These are phyloP conservation scores for Dromius quadrimaculatus DNA, from an alignment of 2,888 invertebrate genomes.

Conservation along the genomic window DNA sequence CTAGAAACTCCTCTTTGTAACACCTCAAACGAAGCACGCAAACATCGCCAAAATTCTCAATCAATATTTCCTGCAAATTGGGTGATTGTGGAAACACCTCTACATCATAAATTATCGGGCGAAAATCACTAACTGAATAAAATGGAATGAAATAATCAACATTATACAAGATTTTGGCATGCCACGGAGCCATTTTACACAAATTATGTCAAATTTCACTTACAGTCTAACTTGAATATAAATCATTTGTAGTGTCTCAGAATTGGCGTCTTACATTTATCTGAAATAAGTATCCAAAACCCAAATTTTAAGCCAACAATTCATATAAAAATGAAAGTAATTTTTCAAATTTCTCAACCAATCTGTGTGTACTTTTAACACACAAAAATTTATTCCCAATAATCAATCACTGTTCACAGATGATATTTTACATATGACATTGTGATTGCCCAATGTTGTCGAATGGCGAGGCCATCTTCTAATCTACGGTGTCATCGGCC, in stretches of 20 bases:
- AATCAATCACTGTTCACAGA: slow-evolving; percentile 29
- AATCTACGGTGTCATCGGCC: slow-evolving; percentile 38
- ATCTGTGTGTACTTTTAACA: no score
- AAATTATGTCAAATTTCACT: no score
- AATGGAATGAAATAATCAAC: not conserved
- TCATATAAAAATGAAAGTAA: no score
- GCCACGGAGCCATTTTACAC: no score
- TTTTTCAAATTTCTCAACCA: no score
- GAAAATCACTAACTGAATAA: not conserved
- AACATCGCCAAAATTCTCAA: slow-evolving; percentile 33
- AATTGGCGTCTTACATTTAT: no score
- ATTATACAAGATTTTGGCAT: not conserved
- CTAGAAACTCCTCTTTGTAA: slow-evolving; percentile 47
- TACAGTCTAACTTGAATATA: no score
- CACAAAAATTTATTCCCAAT: not conserved
- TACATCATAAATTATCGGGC: not conserved
- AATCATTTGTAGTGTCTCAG: no score
- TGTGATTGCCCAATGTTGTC: slow-evolving; percentile 22
- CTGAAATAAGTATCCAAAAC: no score
- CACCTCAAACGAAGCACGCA: slow-evolving; percentile 33
- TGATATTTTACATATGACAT: slow-evolving; percentile 41
- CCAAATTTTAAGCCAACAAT: no score
- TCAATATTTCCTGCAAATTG: slow-evolving; percentile 41
- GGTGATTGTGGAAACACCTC: no score
- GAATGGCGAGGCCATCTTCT: slow-evolving; percentile 27